Evolutionary conservation across 1,140 invertebrate genomes (phyloP), one percentile per base, ranked within the genome.

Genomic region (Listronotus bonariensis): DNA sequence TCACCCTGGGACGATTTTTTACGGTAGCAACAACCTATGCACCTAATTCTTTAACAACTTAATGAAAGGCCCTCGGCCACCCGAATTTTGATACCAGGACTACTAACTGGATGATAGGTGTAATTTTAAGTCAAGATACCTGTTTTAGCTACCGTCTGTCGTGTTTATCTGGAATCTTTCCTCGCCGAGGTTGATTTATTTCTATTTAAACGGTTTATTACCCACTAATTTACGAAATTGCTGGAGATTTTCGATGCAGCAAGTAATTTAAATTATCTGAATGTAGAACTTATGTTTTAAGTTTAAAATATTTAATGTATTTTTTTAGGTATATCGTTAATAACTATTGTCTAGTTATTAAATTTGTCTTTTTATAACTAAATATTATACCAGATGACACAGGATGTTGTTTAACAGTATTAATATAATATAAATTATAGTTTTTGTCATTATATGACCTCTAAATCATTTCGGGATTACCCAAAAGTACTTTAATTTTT

Each of bases 191-290:
- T 49, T 60, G 57, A 60, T 60, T 60, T 60, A 60, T 60, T 60
- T 41, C 15, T 49, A 60, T 60, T 60, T 60, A 60, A 60, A 60
- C 36, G 57, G 57, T 60, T 60, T 51, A 51, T 51, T 60, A 60
- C 57, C 20, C 20, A 32, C 32, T 51, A 49, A 60, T 60, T 60
- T 60, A 49, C 38, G 36, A 60, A 60, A 60, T 60, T 60, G 46
- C 57, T 26, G 34, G 34, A 36, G 34, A 36, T 36, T 36, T 36
- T 36, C 8, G 34, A 36, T 36, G 34, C 34, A 36, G 34, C 34
- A 36, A 36, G 11, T 36, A 36, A 36, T 36, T 36, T 36, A 36
- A 36, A 36, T 36, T 12, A 36, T 36, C 11, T 36, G 8, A 36
- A 3, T 8, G 11, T 10, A 36, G 8, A 2, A 36, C 11, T 36